Percentiles rank a stretch among this genome's conserved stretches.
Evolutionary conservation across 1,140 invertebrate species (phyloP).

Genomic region (Brevipalpus yothersi): DNA sequence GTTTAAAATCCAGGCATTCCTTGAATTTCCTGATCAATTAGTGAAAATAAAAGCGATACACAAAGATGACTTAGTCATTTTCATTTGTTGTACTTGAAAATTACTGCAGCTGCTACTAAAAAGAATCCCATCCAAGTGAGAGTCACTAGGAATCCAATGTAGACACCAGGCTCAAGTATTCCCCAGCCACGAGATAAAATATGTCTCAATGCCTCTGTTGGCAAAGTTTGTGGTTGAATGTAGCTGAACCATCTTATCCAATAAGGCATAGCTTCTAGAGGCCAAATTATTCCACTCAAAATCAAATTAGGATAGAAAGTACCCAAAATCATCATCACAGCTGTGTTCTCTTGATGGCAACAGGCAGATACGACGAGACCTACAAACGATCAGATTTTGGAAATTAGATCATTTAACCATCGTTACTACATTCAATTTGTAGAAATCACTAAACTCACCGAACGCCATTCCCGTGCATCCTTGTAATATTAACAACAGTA

Average conservation of each 20-base stretch:
- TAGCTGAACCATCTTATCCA: conserved; percentile 43
- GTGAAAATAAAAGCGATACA: too few relatives aligned
- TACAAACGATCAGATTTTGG: background rate
- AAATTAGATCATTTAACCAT: background rate
- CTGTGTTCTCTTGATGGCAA: conserved; percentile 68
- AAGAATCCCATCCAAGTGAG: conserved; percentile 68
- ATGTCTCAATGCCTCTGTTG: conserved; percentile 61
- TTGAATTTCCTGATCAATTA: too few relatives aligned
- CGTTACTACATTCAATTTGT: background rate
- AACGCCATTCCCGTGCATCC: conserved; percentile 84
- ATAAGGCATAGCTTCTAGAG: conserved; percentile 67
- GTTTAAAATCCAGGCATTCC: too few relatives aligned
- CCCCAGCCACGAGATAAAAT: conserved; percentile 72
- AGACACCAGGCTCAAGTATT: conserved; percentile 51
- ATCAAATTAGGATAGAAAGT: conserved; percentile 77
- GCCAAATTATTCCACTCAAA: conserved; percentile 72
- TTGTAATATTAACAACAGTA: conserved; percentile 41
- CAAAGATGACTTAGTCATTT: too few relatives aligned
- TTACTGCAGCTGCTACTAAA: conserved; percentile 42
- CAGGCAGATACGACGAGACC: conserved; percentile 61
- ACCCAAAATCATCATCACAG: conserved; percentile 72
- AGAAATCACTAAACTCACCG: conserved; percentile 15
- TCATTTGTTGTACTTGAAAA: conserved; percentile 14
- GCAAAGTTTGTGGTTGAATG: conserved; percentile 63
- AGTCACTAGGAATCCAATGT: conserved; percentile 61